phyloP scores from a whole-genome alignment of 2,888 invertebrate species.

The Charanyca ferruginea region DNA sequence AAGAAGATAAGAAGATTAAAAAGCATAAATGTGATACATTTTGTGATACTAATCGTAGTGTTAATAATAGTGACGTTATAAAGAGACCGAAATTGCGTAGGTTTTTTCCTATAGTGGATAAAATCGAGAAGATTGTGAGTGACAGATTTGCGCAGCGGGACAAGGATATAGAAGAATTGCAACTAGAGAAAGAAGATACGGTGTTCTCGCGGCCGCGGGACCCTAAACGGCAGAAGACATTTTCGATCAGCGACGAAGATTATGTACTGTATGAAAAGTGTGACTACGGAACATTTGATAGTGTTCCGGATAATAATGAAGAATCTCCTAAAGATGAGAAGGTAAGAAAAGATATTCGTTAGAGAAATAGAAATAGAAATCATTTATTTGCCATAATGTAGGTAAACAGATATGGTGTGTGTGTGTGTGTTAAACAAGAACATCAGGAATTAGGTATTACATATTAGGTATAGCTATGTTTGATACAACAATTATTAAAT shows the following conservation, averaged over 20 bases:
- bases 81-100: conserved; percentile 86
- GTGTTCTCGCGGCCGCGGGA: conserved; percentile 81
- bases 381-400: no score
- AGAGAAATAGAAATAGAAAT: no score
- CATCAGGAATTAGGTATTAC: no score
- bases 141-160: conserved; percentile 76
- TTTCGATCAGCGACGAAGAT: conserved; percentile 81
- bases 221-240: conserved; percentile 83
- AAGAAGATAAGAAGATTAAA: conserved; percentile 79
- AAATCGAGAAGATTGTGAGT: conserved; percentile 80
- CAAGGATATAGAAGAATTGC: conserved; percentile 82
- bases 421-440: no score
- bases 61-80: conserved; percentile 76
- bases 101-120: conserved; percentile 80
- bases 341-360: conserved; percentile 29
- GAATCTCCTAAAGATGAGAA: conserved; percentile 75
- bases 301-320: conserved; percentile 61
- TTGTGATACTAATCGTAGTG: conserved; percentile 74
- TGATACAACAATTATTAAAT: no score
- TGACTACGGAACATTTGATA: conserved; percentile 85
- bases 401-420: no score
- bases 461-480: no score
- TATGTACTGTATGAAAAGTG: conserved; percentile 86
- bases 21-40: conserved; percentile 89
- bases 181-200: conserved; percentile 82